These are phyloP conservation scores for Luperina testacea DNA, from an alignment of 2,888 invertebrate genomes.

Conservation along the genomic window DNA sequence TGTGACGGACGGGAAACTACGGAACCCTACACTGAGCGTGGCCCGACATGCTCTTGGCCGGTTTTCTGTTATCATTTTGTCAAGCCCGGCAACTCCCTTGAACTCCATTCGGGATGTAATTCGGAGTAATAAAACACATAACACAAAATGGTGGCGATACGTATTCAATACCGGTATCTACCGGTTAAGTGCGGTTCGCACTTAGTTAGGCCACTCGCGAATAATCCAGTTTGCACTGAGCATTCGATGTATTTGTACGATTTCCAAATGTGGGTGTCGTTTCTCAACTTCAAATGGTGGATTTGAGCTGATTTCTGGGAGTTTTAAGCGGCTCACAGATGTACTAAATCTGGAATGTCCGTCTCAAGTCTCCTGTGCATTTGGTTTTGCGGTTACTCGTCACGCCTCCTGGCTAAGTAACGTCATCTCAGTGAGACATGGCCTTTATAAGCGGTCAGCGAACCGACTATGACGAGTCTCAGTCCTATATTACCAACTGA, in stretches of 20 bases:
- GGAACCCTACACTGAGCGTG: too few relatives aligned
- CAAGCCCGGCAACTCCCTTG: not conserved
- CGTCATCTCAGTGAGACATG: slow-evolving; percentile 37
- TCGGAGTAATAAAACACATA: slow-evolving; percentile 50
- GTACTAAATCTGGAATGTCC: not conserved
- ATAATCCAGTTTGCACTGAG: slow-evolving; percentile 62
- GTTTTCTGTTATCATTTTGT: slow-evolving; percentile 2
- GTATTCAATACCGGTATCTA: slow-evolving; percentile 52
- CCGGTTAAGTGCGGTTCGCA: slow-evolving; percentile 61
- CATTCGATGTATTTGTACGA: slow-evolving; percentile 42
- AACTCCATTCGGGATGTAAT: slow-evolving; percentile 32
- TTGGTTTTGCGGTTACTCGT: slow-evolving; percentile 56
- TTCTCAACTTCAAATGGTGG: slow-evolving; percentile 21
- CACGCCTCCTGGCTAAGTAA: slow-evolving; percentile 47
- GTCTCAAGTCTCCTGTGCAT: slow-evolving; percentile 7
- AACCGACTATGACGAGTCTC: slow-evolving; percentile 23
- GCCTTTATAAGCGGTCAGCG: slow-evolving; percentile 41
- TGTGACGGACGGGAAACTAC: too few relatives aligned
- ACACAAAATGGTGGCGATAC: slow-evolving; percentile 55
- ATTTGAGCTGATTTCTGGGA: slow-evolving; percentile 7
- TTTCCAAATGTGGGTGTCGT: slow-evolving; percentile 47
- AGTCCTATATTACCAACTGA: slow-evolving; percentile 15
- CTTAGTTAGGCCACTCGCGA: slow-evolving; percentile 50
- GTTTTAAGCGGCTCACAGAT: slow-evolving; percentile 1
- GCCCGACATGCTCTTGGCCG: too few relatives aligned